These are phyloP conservation scores for Callaeas wilsoni DNA, from an alignment of 2,113 vertebrate genomes.

Conservation along the genomic window DNA sequence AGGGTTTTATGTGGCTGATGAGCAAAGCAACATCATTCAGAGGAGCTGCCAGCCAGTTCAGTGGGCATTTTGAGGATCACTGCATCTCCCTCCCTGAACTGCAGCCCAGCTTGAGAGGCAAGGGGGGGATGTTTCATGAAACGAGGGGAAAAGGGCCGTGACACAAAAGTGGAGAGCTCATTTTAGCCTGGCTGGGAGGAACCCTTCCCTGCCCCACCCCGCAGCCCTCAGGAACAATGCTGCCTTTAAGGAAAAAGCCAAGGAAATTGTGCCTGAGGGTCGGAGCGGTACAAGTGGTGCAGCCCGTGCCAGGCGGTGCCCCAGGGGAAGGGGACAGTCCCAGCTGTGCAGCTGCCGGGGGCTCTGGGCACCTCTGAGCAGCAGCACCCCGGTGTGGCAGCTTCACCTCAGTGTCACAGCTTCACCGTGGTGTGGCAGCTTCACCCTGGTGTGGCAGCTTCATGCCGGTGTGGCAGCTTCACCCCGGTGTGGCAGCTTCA, in stretches of 20 bases:
- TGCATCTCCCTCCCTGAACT: not conserved
- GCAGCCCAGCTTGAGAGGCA: fast-evolving
- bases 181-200: not conserved
- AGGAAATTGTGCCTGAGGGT: not conserved
- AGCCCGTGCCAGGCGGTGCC: not conserved
- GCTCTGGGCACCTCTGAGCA: not conserved
- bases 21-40: not conserved
- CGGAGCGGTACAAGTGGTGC: not conserved
- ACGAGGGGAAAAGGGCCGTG: not conserved
- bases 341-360: not conserved
- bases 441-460: too few species aligned
- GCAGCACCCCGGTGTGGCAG: not conserved
- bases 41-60: not conserved
- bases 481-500: conserved; percentile 7
- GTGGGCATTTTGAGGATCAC: not conserved
- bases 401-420: not conserved
- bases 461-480: not conserved
- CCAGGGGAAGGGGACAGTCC: not conserved
- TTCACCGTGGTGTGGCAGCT: not conserved
- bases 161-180: not conserved
- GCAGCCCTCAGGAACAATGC: not conserved
- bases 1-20: not conserved
- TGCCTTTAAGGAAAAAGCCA: not conserved
- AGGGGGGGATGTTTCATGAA: not conserved
- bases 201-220: fast-evolving